These are phyloP conservation scores for Dicycla oo DNA, from an alignment of 2,888 invertebrate genomes.

Conservation along the genomic window DNA sequence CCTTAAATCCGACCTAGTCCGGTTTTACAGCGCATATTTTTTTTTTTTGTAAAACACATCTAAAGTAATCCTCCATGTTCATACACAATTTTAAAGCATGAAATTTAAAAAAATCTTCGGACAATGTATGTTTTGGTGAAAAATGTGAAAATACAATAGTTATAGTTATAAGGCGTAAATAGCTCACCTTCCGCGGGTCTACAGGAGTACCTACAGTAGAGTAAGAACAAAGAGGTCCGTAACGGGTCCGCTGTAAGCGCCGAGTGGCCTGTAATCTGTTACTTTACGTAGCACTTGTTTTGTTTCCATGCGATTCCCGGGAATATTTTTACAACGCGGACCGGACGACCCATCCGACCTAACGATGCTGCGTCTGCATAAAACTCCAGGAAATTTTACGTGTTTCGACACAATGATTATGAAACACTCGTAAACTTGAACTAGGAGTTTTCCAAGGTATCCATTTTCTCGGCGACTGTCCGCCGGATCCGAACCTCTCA, in stretches of 20 bases:
- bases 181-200: slow-evolving; percentile 63
- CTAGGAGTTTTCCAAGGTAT: slow-evolving; percentile 76
- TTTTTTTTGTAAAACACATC: slow-evolving; percentile 39
- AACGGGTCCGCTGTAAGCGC: slow-evolving; percentile 78
- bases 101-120: slow-evolving; percentile 26
- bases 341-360: slow-evolving; percentile 77
- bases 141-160: slow-evolving; percentile 31
- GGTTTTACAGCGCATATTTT: slow-evolving; percentile 18
- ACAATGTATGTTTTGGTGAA: slow-evolving; percentile 33
- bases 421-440: slow-evolving; percentile 83
- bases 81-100: slow-evolving; percentile 36
- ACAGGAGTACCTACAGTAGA: slow-evolving; percentile 10
- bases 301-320: slow-evolving; percentile 74
- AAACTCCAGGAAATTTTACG: slow-evolving; percentile 83
- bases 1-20: slow-evolving; percentile 36
- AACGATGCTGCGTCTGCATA: slow-evolving; percentile 83
- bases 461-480: slow-evolving; percentile 65
- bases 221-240: slow-evolving; percentile 68
- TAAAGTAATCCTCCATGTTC: slow-evolving; percentile 39
- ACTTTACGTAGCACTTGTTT: slow-evolving; percentile 81
- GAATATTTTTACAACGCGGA: slow-evolving; percentile 82
- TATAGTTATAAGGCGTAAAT: slow-evolving; percentile 23
- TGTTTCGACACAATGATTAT: slow-evolving; percentile 83
- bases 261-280: slow-evolving; percentile 79
- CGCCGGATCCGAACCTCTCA: slow-evolving; percentile 57